Base-by-base conservation (phyloP, 1,140 invertebrate genomes). In the Caenorhabditis briggsae region DNA sequence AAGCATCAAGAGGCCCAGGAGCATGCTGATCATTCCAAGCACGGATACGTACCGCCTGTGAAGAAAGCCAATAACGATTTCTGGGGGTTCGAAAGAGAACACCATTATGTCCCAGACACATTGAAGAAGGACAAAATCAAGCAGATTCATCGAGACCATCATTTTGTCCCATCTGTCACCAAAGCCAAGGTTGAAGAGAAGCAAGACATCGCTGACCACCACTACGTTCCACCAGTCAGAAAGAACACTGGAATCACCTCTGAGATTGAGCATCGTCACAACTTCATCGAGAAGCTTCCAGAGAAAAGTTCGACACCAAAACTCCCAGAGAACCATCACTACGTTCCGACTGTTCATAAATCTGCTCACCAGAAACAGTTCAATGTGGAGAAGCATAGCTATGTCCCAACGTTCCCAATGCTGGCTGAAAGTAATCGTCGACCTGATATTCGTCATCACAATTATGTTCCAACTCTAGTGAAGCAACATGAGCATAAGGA, bases 401-500 rank as follows among this genome's bases (percentile, higher is more conserved):
- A 78, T 50, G 70, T 78, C 3, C 70, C 70, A 20, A 78, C 46
- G 6, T 53, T 18, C 12, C 70, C 43, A 50, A 78, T 53, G n/a
- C 2, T 18, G 16, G 43, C 46, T 20, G 70, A 78, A 20, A n/a
- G n/a, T n/a, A n/a, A n/a, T 12, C 70, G n/a, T 14, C 70, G 70
- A 78, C n/a, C 46, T n/a, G 70, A 78, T 23, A 78, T 78, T 18
- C 53, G 53, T 83, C 82, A 56, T 33, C 82, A 58, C 7, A 53
- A 61, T 16, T 56, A 64, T 58, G 46, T 53, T 20, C 56, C 83
- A 58, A 85, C 23, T 33, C 11, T 70, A 2, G 84, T 74, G 12
- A 70, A 85, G 16, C 56, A 56, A 18, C 48, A 85, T 12, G 65
- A 70, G 7, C 84, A 85, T 85, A 64, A 46, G 5, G 70, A 78